Evolutionary conservation across 2,888 invertebrate species (phyloP).

Genomic region (Dryadula phaetusa): DNA sequence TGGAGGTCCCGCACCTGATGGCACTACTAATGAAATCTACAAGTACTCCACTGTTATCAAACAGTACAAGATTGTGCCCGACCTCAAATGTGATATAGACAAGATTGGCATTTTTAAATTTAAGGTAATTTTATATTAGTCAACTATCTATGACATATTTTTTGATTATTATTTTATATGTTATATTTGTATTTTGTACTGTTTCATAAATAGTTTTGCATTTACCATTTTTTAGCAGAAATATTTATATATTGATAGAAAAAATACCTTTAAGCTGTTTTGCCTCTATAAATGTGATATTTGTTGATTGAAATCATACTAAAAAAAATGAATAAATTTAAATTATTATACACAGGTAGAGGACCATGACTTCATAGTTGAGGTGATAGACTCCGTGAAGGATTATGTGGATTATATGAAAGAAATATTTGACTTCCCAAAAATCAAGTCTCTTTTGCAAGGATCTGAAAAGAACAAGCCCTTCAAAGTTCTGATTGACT

Average conservation of each 20-base stretch:
- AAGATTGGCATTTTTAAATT: conserved; percentile 88
- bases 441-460: conserved; percentile 89
- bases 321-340: not conserved
- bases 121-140: conserved; percentile 74
- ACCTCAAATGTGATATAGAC: conserved; percentile 90
- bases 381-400: conserved; percentile 95
- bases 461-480: conserved; percentile 87
- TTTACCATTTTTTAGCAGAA: no score
- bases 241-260: no score
- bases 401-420: conserved; percentile 97
- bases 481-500: conserved; percentile 94
- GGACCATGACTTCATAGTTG: conserved; percentile 89
- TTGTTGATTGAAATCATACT: no score
- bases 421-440: conserved; percentile 96
- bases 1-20: conserved; percentile 98
- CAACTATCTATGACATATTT: no score
- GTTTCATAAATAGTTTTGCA: no score
- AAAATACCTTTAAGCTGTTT: no score
- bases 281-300: not conserved
- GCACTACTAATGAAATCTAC: conserved; percentile 94
- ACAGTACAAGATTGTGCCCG: conserved; percentile 91
- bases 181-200: no score
- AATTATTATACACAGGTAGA: conserved; percentile 82
- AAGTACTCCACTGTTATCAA: conserved; percentile 90
- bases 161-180: no score